These are phyloP conservation scores for Oryzias woworae DNA, from an alignment of 2,113 vertebrate species.

Conservation along the genomic window DNA sequence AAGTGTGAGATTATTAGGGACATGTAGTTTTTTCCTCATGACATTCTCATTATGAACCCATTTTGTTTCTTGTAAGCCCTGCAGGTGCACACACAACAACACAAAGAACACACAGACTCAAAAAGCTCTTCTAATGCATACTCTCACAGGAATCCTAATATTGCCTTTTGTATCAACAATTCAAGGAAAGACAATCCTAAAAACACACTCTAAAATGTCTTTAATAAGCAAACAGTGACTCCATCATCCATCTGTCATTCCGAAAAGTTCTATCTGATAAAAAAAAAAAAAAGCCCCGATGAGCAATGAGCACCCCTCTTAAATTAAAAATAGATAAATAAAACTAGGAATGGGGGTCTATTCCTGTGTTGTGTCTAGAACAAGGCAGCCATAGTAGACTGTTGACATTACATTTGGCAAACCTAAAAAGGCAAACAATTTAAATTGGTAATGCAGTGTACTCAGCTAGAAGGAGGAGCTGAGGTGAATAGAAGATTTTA, in stretches of 20 bases:
- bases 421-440: slow-evolving; percentile 54
- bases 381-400: slow-evolving; percentile 40
- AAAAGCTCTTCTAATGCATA: too few relatives aligned
- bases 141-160: too few relatives aligned
- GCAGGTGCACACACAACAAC: neutral
- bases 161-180: too few relatives aligned
- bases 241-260: too few relatives aligned
- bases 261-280: too few relatives aligned
- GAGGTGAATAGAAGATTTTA: neutral
- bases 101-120: neutral
- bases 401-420: slow-evolving; percentile 32
- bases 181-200: too few relatives aligned
- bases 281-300: too few relatives aligned
- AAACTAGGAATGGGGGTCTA: slow-evolving; percentile 15
- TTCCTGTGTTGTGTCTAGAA: slow-evolving; percentile 40
- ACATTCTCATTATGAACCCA: slow-evolving; percentile 37
- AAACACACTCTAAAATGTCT: too few relatives aligned
- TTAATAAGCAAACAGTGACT: too few relatives aligned
- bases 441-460: slow-evolving; percentile 46
- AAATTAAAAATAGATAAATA: neutral
- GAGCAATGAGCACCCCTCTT: too few relatives aligned
- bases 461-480: slow-evolving; percentile 18
- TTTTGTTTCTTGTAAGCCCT: slow-evolving; percentile 15
- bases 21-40: slow-evolving; percentile 27
- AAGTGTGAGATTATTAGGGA: slow-evolving; percentile 15